Conservation (phyloP, 2,888 invertebrate genomes). For the Thysanoteuthis rhombus region DNA sequence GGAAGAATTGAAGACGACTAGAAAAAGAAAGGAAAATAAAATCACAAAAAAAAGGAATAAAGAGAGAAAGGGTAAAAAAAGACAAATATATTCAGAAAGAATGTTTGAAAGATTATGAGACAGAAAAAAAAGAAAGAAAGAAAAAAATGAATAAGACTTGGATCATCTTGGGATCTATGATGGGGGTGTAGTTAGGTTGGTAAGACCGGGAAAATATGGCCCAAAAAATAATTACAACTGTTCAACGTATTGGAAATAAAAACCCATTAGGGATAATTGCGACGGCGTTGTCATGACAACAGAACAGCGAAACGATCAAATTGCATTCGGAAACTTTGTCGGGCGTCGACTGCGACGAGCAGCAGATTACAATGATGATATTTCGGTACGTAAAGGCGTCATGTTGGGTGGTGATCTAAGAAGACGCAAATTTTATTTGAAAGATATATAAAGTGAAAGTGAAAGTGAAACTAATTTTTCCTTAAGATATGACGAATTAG, state of each 20-base stretch:
- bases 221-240: not conserved
- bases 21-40: too few species aligned
- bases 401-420: not conserved
- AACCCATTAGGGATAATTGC: not conserved
- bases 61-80: not conserved
- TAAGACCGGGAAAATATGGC: not conserved
- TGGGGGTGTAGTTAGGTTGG: not conserved
- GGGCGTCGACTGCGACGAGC: not conserved
- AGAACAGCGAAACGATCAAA: not conserved
- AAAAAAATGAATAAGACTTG: not conserved
- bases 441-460: not conserved
- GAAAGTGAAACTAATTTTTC: not conserved
- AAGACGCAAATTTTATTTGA: not conserved
- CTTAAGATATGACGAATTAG: not conserved
- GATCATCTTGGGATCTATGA: not conserved
- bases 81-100: not conserved
- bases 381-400: not conserved
- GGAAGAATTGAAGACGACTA: too few species aligned
- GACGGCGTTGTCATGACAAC: not conserved
- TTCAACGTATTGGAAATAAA: not conserved
- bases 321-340: not conserved
- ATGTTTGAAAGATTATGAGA: rapidly evolving
- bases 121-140: not conserved
- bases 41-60: too few species aligned
- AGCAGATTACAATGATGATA: not conserved